Conservation (phyloP, 2,797 vertebrate genomes). For the Amniataba percoides region DNA sequence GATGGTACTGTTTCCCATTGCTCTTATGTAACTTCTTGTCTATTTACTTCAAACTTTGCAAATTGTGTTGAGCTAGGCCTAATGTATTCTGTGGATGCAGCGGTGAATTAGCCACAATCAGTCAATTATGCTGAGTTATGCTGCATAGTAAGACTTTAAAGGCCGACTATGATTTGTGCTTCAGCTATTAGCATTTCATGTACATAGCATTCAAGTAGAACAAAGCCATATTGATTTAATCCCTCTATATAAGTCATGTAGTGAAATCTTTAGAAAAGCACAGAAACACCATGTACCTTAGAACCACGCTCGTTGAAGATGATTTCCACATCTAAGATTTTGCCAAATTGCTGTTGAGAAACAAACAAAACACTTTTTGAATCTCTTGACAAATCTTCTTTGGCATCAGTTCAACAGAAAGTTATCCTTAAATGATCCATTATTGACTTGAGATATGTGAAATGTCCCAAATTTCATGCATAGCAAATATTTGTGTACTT, state of each 20-base stretch:
- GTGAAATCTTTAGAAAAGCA: background rate
- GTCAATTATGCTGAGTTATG: background rate
- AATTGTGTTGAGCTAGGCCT: background rate
- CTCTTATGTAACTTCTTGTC: background rate
- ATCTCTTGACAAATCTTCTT: background rate
- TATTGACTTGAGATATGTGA: no score
- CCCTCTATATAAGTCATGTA: background rate
- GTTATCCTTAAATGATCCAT: background rate
- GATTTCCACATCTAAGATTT: slow-evolving; percentile 99
- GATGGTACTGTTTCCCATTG: background rate
- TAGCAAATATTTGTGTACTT: slow-evolving; percentile 76
- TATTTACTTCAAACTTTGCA: background rate
- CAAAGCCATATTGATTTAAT: background rate
- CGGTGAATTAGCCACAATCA: background rate
- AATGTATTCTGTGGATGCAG: background rate
- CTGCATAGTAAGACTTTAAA: background rate
- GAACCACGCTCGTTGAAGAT: slow-evolving; percentile 99
- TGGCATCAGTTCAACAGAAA: background rate
- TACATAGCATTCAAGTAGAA: background rate
- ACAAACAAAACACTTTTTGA: slow-evolving; percentile 71
- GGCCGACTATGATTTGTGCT: fast-evolving
- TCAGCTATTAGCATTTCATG: background rate
- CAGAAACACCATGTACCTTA: slow-evolving; percentile 87
- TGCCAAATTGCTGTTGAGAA: slow-evolving; percentile 97
- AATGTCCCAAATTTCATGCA: background rate